Evolutionary conservation across 2,888 invertebrate genomes (phyloP), one percentile per base, ranked within the genome.

Genomic region (Spisula solida): DNA sequence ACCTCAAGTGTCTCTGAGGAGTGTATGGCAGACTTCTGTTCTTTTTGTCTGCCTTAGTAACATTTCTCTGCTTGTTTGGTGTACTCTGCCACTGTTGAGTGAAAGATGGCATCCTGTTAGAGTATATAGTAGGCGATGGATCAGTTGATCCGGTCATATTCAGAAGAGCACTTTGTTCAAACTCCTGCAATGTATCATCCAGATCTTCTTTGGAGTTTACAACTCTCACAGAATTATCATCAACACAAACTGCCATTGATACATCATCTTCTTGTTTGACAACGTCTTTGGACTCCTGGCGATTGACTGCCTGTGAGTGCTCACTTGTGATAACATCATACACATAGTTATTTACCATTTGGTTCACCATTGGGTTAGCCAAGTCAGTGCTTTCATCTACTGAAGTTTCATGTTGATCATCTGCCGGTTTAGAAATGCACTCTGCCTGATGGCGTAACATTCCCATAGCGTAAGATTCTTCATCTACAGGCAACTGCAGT

Each of bases 341-440:
- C 18, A 91, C 84, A 86, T 90, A 89, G 70, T 88, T 87, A 20
- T 87, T 90, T 10, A 92, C 85, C 91, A 92, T 90, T 41, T 81
- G 47, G 31, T 87, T 82, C 4, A 88, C 85, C n/a, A 70, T 66
- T 41, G 79, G 56, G 34, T 51, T 84, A 56, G 79, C 10, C 47
- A 82, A n/a, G 14, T 89, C 55, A 10, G 29, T 47, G n/a, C 29
- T 12, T 29, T 82, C 88, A 82, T 75, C 82, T 5, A 31, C 6
- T 5, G 31, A 70, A 16, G 31, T 25, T 29, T 86, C 34, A 41
- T 51, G 16, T 34, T 81, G 18, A 70, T n/a, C 25, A 31, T 20
- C 5, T 47, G 25, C 48, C 0, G 48, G 12, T 5, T 25, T 5
- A 83, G 29, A 4, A 51, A 14, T 51, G 29, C 10, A 31, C 1